Percentiles rank a stretch among this genome's conserved stretches.
Evolutionary conservation across 1,140 invertebrate genomes (phyloP).

Genomic region (Chymomyza costata): DNA sequence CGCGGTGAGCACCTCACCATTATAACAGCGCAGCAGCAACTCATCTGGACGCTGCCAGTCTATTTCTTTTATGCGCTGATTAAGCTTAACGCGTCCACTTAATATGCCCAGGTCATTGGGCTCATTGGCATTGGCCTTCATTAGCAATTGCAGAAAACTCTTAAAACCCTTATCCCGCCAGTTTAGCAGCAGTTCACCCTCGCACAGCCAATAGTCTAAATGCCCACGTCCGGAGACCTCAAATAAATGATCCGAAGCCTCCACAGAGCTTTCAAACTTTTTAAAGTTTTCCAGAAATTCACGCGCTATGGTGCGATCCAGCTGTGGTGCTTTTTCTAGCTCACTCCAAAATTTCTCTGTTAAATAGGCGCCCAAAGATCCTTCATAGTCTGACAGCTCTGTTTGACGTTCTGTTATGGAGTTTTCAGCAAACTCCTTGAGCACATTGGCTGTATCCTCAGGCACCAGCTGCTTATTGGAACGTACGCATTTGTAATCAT

Average conservation of each 20-base stretch:
- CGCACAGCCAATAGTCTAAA: conserved; percentile 78
- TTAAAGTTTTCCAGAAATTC: conserved; percentile 76
- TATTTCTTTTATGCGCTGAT: conserved; percentile 76
- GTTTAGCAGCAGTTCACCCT: conserved; percentile 78
- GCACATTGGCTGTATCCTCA: conserved; percentile 38
- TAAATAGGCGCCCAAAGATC: conserved; percentile 76
- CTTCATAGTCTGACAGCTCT: conserved; percentile 49
- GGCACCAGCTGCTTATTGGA: conserved; percentile 69
- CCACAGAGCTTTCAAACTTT: conserved; percentile 77
- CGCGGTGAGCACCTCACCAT: conserved; percentile 78
- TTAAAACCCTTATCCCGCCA: conserved; percentile 81
- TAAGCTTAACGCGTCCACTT: conserved; percentile 72
- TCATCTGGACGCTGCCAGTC: conserved; percentile 58
- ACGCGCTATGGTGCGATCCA: conserved; percentile 57
- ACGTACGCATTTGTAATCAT: conserved; percentile 64
- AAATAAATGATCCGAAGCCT: conserved; percentile 79
- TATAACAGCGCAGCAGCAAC: conserved; percentile 77
- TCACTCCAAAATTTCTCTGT: conserved; percentile 67
- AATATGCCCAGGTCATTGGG: conserved; percentile 47
- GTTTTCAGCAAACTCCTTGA: conserved; percentile 47
- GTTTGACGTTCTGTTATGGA: conserved; percentile 52
- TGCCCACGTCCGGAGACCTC: conserved; percentile 78
- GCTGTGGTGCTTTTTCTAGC: conserved; percentile 35
- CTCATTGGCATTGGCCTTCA: conserved; percentile 47
- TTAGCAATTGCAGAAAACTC: conserved; percentile 78